A percentile compares a stretch with the other conserved stretches of the same genome.
These are phyloP conservation scores for Dysdera silvatica DNA, from an alignment of 1,140 invertebrate species.

Conservation along the genomic window DNA sequence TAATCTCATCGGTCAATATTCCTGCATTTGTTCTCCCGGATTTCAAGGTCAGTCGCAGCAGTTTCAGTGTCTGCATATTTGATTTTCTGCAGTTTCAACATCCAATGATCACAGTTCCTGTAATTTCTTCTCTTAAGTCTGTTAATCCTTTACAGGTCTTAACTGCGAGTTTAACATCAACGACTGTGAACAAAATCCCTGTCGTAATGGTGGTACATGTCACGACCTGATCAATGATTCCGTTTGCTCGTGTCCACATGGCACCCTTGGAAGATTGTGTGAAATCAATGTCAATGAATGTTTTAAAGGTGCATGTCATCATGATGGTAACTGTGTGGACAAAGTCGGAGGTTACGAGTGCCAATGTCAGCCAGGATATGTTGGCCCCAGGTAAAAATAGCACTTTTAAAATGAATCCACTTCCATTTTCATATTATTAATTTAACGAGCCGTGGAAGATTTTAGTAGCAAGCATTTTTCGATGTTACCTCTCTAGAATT, in stretches of 20 bases:
- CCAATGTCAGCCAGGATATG: conserved; percentile 80
- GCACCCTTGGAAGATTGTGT: conserved; percentile 77
- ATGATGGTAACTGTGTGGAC: conserved; percentile 76
- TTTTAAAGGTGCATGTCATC: conserved; percentile 69
- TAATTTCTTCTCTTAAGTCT: no score
- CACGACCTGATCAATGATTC: conserved; percentile 68
- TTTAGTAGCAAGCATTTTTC: no score
- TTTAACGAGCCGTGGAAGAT: no score
- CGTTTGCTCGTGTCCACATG: conserved; percentile 79
- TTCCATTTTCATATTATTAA: no score
- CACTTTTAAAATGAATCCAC: background rate
- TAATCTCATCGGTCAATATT: conserved; percentile 82
- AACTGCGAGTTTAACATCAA: conserved; percentile 83
- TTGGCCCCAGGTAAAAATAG: conserved; percentile 55
- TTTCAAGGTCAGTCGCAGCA: no score
- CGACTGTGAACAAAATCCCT: conserved; percentile 76
- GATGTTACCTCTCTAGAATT: no score
- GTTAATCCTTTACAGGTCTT: conserved; percentile 64
- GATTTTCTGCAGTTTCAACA: no score
- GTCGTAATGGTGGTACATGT: conserved; percentile 83
- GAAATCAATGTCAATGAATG: conserved; percentile 88
- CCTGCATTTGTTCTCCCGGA: conserved; percentile 79
- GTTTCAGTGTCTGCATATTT: no score
- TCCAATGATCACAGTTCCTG: no score
- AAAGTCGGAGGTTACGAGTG: conserved; percentile 65